phyloP scores from a whole-genome alignment of 2,113 vertebrate genomes.

The Marmota flaviventris region DNA sequence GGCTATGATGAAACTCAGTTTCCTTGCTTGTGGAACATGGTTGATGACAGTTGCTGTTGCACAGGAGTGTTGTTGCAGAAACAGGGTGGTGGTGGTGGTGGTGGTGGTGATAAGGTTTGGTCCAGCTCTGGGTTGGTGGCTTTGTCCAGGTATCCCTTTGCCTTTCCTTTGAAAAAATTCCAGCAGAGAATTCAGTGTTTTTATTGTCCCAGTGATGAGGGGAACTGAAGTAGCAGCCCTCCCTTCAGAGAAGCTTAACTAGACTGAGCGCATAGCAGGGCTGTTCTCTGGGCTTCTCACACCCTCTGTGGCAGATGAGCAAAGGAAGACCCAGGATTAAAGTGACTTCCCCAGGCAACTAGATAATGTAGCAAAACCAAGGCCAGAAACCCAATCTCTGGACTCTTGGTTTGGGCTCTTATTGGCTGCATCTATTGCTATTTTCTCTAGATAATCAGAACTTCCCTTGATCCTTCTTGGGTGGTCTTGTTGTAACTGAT shows the following conservation, averaged over 20 bases:
- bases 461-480: neutral
- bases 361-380: neutral
- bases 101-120: no score
- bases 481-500: neutral
- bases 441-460: neutral
- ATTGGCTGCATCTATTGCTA: neutral
- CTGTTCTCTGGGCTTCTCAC: no score
- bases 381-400: no score
- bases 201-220: neutral
- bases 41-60: neutral
- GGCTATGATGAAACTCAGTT: neutral
- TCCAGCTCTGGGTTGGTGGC: neutral
- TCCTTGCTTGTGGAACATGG: neutral
- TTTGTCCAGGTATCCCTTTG: neutral
- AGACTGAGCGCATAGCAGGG: rapidly evolving
- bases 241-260: no score
- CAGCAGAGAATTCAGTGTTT: neutral
- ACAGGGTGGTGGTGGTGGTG: no score
- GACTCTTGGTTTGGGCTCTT: neutral
- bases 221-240: no score
- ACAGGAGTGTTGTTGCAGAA: neutral
- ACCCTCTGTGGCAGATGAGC: neutral
- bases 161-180: neutral
- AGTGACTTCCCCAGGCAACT: neutral
- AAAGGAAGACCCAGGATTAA: neutral